Evolutionary conservation across 1,140 invertebrate genomes (phyloP).

Genomic region (Philaenus spumarius): DNA sequence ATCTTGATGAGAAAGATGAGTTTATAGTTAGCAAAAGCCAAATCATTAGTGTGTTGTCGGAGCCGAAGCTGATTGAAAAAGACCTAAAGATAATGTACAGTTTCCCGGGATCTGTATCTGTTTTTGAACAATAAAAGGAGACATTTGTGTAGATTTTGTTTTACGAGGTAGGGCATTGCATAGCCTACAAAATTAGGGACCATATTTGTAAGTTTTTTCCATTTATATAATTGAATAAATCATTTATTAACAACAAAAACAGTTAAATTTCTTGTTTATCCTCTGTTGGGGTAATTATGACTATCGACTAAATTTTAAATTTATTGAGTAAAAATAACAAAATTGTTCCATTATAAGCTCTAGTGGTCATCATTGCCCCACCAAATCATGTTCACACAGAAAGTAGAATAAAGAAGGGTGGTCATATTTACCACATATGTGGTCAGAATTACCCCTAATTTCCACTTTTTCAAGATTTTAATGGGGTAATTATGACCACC

Average conservation of each 20-base stretch:
- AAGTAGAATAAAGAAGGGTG: background rate
- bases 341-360: background rate
- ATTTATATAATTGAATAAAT: background rate
- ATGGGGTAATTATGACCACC: background rate
- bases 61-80: slow-evolving; percentile 1
- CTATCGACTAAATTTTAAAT: too few relatives aligned
- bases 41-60: background rate
- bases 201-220: background rate
- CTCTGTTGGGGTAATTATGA: too few relatives aligned
- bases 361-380: background rate
- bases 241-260: background rate
- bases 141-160: background rate
- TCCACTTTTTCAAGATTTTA: background rate
- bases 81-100: background rate
- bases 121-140: background rate
- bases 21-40: background rate
- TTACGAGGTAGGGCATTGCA: background rate
- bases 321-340: too few relatives aligned
- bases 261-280: background rate
- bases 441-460: slow-evolving; percentile 1
- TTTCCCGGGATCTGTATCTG: background rate
- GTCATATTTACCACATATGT: too few relatives aligned
- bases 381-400: background rate
- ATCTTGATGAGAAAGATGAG: slow-evolving; percentile 5
- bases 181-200: too few relatives aligned